Percentiles rank a stretch among this genome's conserved stretches.
Conservation (phyloP, 2,113 vertebrate species). For the Epinephelus cyanopodus region DNA sequence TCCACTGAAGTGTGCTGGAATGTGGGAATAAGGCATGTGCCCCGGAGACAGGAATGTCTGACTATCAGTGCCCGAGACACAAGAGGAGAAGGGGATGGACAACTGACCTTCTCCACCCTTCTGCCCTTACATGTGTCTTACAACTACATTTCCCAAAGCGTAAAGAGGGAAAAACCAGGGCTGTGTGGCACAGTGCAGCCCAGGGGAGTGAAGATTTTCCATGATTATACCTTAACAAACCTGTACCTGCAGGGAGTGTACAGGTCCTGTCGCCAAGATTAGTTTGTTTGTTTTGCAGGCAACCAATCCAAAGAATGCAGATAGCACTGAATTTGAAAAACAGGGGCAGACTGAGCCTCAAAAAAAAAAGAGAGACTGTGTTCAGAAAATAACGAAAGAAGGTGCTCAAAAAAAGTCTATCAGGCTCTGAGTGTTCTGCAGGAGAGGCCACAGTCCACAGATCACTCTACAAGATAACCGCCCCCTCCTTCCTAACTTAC, state of each 20-base stretch:
- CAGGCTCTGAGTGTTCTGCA: background rate
- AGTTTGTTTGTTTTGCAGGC: background rate
- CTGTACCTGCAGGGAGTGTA: background rate
- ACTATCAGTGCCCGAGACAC: background rate
- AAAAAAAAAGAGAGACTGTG: background rate
- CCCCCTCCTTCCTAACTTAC: background rate
- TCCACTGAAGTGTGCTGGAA: slow-evolving; percentile 52
- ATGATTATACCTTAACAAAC: background rate
- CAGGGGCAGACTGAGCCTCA: too few species aligned
- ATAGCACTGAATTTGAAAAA: background rate
- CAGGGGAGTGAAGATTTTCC: background rate
- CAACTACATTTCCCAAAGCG: background rate
- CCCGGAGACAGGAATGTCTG: slow-evolving; percentile 25
- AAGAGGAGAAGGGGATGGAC: background rate
- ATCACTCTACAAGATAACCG: background rate
- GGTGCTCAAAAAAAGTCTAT: background rate
- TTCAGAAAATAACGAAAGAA: background rate
- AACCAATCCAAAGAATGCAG: background rate
- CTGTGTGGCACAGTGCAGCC: background rate
- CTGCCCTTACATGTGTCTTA: background rate
- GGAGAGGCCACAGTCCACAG: background rate
- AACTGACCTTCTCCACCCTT: background rate
- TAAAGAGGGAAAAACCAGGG: background rate
- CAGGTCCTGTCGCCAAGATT: background rate
- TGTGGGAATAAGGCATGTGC: slow-evolving; percentile 56